phyloP scores from a whole-genome alignment of 2,888 invertebrate genomes.

The Nomada goodeniana region DNA sequence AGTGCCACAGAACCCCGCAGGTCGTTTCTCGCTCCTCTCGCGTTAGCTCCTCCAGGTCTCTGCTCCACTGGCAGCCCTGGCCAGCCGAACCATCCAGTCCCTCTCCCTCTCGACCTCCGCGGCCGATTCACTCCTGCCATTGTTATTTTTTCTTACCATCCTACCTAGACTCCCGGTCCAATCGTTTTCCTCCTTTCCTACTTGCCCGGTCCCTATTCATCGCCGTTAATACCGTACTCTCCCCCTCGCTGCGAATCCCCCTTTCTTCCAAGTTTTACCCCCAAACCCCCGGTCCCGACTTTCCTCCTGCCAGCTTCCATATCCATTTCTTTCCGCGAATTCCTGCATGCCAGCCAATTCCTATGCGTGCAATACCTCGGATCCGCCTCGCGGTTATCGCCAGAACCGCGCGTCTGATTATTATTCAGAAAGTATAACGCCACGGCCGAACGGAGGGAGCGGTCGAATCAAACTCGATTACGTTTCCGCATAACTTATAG shows the following conservation, averaged over 20 bases:
- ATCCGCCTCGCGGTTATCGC: slow-evolving; percentile 21
- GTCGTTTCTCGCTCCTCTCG: slow-evolving; percentile 43
- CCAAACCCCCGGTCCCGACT: slow-evolving; percentile 33
- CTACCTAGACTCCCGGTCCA: slow-evolving; percentile 27
- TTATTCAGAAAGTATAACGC: slow-evolving; percentile 75
- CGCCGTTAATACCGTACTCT: slow-evolving; percentile 29
- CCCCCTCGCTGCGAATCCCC: slow-evolving; percentile 3
- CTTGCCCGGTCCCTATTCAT: slow-evolving; percentile 25
- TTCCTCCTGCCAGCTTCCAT: slow-evolving; percentile 48
- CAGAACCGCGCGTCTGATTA: slow-evolving; percentile 67
- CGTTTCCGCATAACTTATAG: slow-evolving; percentile 69
- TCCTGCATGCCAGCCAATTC: slow-evolving; percentile 46
- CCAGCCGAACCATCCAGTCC: slow-evolving; percentile 26
- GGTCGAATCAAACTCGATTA: slow-evolving; percentile 72
- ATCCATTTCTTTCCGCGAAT: slow-evolving; percentile 40
- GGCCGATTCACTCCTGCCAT: slow-evolving; percentile 18
- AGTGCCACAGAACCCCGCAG: slow-evolving; percentile 73
- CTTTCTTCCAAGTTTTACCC: slow-evolving; percentile 2
- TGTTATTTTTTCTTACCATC: slow-evolving; percentile 51
- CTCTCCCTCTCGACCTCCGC: slow-evolving; percentile 1
- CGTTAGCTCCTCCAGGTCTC: slow-evolving; percentile 21
- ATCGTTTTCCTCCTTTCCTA: not conserved
- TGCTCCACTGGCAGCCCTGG: slow-evolving; percentile 19
- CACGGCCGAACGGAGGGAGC: slow-evolving; percentile 59
- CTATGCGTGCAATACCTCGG: slow-evolving; percentile 20